These are phyloP conservation scores for Hippoglossus hippoglossus DNA, from an alignment of 2,797 vertebrate genomes.

Conservation along the genomic window DNA sequence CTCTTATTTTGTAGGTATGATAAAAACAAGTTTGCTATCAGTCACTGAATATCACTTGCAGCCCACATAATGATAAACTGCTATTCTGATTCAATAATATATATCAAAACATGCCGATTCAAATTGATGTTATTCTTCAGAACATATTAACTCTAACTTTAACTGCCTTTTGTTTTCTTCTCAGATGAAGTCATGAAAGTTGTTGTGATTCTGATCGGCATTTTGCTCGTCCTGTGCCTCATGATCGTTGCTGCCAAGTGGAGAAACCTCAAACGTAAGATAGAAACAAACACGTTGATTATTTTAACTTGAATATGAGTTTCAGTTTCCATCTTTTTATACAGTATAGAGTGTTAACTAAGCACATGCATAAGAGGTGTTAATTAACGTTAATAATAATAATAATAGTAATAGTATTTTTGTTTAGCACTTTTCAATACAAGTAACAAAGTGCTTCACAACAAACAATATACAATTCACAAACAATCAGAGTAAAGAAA, in stretches of 20 bases:
- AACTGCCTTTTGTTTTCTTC: conserved; percentile 13
- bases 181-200: conserved; percentile 23
- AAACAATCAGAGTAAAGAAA: no score
- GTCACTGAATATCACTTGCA: background rate
- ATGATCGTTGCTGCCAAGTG: conserved; percentile 21
- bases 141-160: no score
- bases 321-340: no score
- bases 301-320: background rate
- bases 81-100: no score
- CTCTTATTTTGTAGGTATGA: conserved; percentile 51
- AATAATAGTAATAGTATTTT: no score
- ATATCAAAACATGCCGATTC: background rate
- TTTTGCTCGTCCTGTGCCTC: conserved; percentile 29
- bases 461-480: no score
- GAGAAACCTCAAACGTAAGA: conserved; percentile 59
- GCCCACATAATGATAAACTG: background rate
- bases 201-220: conserved; percentile 9
- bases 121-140: background rate
- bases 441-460: no score
- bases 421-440: no score
- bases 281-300: background rate
- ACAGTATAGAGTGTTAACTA: no score
- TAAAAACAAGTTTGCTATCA: background rate
- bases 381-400: no score
- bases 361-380: no score